Percentiles rank a stretch among this genome's conserved stretches.
Conservation (phyloP, 2,113 vertebrate species). For the Toxotes chatareus region DNA sequence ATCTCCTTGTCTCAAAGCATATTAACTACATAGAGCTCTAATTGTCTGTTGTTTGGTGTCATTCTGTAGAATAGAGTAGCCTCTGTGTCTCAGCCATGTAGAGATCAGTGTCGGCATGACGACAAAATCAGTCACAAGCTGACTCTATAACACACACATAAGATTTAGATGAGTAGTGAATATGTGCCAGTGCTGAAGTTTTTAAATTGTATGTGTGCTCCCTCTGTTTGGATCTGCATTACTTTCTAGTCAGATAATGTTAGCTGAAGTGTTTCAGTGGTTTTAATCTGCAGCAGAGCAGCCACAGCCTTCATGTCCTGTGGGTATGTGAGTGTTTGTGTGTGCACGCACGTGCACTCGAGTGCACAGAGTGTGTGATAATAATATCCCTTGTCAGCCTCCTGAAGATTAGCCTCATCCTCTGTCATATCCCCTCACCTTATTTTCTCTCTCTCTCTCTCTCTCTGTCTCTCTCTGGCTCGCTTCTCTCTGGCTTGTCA, state of each 20-base stretch:
- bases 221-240: slow-evolving; percentile 34
- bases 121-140: slow-evolving; percentile 16
- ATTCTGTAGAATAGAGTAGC: neutral
- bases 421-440: slow-evolving; percentile 70
- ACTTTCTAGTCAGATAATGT: slow-evolving; percentile 37
- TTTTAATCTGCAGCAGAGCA: slow-evolving; percentile 56
- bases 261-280: slow-evolving; percentile 31
- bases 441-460: slow-evolving; percentile 30
- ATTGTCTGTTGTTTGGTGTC: slow-evolving; percentile 3
- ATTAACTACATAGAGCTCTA: slow-evolving; percentile 1
- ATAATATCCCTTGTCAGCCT: slow-evolving; percentile 79
- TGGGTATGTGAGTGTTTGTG: slow-evolving; percentile 27
- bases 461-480: neutral
- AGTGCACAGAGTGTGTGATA: slow-evolving; percentile 64
- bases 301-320: slow-evolving; percentile 35
- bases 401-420: slow-evolving; percentile 77
- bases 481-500: slow-evolving; percentile 7
- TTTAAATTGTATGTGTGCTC: slow-evolving; percentile 11
- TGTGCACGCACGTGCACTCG: slow-evolving; percentile 12
- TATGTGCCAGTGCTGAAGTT: neutral
- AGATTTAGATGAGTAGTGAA: neutral
- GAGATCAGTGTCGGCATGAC: slow-evolving; percentile 9
- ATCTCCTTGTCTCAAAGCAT: neutral
- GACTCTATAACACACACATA: neutral
- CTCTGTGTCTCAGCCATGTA: neutral